phyloP scores from a whole-genome alignment of 2,888 invertebrate genomes.

The Eudasyphora cyanicolor region DNA sequence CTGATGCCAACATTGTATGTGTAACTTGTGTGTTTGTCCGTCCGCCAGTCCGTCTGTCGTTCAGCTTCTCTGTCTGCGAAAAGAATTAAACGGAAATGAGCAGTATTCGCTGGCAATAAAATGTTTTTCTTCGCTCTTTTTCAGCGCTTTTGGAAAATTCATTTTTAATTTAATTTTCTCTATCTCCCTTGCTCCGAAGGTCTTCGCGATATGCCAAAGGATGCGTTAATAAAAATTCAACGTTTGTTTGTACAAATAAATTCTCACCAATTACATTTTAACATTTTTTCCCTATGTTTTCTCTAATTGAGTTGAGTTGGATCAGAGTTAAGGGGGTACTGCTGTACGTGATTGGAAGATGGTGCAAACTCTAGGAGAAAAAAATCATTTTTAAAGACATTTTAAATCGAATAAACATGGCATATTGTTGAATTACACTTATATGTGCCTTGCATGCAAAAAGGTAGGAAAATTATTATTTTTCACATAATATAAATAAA shows the following conservation, averaged over 20 bases:
- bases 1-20: constrained; percentile 61
- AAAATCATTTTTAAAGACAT: no score
- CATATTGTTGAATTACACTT: no score
- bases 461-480: no score
- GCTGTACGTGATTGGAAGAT: constrained; percentile 38
- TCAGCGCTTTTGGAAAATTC: constrained; percentile 38
- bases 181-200: background rate
- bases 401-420: no score
- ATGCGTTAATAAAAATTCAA: constrained; percentile 30
- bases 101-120: constrained; percentile 53
- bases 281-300: constrained; percentile 18
- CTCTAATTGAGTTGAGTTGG: constrained; percentile 6
- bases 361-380: no score
- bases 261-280: constrained; percentile 38
- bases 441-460: no score
- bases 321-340: background rate
- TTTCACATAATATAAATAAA: no score
- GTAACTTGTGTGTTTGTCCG: constrained; percentile 17
- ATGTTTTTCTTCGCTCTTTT: background rate
- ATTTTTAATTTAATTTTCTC: constrained; percentile 56
- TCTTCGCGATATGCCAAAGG: background rate
- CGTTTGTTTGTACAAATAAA: background rate
- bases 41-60: constrained; percentile 43
- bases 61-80: no score
- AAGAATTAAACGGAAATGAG: constrained; percentile 65